Base-by-base conservation (phyloP, 1,140 invertebrate genomes). In the Oryzaephilus surinamensis region DNA sequence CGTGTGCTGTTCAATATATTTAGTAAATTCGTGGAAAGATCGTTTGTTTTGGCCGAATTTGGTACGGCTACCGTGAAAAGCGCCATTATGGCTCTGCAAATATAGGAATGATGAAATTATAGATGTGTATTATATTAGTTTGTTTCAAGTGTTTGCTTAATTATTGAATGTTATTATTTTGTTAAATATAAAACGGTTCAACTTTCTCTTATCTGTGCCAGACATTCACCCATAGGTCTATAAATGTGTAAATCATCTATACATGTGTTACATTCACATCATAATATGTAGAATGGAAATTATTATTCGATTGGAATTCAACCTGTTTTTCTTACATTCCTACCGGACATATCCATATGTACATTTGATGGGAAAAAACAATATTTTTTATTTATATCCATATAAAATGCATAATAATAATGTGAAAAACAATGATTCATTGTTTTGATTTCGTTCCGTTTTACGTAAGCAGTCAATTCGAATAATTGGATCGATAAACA, bases 31-130 rank as follows among this genome's bases (percentile, higher is more conserved):
- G 18, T 34, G 48, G 52, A 54, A 59, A 54, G 51, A 47, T 48
- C 26, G 38, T 47, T 49, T 45, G 31, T 23, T 50, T 45, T 29
- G 49, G 57, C 51, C 46, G 50, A 38, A 41, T 43, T 15, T 17
- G 21, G 8, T 27, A 33, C 45, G 50, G 50, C 55, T 33, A 46
- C 35, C 34, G 46, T 33, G 42, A 28, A 47, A 42, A 35, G 49
- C 46, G 58, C 58, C 58, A 60, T 60, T 19, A 28, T 59, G 58
- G 58, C 58, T 41, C 58, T 60, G 43, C 21, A 58, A 60, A 23
- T 7, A 19, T 18, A 29, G 3, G 2, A 28, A 27, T 7, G 19
- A 41, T 18, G 11, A 32, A 39, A 7, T 19, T 19, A 13, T 16
- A 10, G 2, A 21, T 12, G 2, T 35, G 16, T 28, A 13, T 16